Evolutionary conservation across 2,888 invertebrate genomes (phyloP).

Genomic region (Hipparchia semele): DNA sequence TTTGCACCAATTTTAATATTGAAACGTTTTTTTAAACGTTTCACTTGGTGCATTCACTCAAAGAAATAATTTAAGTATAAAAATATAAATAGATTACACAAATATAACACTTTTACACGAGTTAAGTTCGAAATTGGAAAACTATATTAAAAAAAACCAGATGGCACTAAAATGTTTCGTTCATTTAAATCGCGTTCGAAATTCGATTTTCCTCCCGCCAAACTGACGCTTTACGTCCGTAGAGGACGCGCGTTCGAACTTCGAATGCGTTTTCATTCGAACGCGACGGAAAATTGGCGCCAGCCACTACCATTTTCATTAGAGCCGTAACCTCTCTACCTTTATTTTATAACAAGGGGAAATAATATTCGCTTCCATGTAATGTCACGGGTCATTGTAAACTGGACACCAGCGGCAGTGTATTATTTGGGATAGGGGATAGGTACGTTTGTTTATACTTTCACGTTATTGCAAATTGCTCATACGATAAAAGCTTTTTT

Average conservation of each 20-base stretch:
- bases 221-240: constrained; percentile 35
- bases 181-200: constrained; percentile 26
- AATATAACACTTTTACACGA: not conserved
- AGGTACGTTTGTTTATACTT: constrained; percentile 25
- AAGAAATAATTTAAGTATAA: not conserved
- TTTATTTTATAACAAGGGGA: constrained; percentile 11
- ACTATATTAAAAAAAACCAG: not conserved
- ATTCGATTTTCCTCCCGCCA: constrained; percentile 34
- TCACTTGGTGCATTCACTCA: not conserved
- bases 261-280: constrained; percentile 33
- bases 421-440: constrained; percentile 17
- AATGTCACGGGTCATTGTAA: constrained; percentile 36
- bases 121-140: not conserved
- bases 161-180: not conserved
- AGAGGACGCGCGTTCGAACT: constrained; percentile 32
- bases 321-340: constrained; percentile 32
- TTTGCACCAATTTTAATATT: no score
- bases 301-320: constrained; percentile 45
- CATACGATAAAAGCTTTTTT: constrained; percentile 16
- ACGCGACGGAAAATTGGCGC: constrained; percentile 37
- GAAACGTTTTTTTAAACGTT: no score
- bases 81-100: not conserved
- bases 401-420: constrained; percentile 26
- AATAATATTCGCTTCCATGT: constrained; percentile 26
- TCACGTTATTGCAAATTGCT: constrained; percentile 10